These are phyloP conservation scores for Troilus luridus DNA, from an alignment of 2,888 invertebrate species.

Conservation along the genomic window DNA sequence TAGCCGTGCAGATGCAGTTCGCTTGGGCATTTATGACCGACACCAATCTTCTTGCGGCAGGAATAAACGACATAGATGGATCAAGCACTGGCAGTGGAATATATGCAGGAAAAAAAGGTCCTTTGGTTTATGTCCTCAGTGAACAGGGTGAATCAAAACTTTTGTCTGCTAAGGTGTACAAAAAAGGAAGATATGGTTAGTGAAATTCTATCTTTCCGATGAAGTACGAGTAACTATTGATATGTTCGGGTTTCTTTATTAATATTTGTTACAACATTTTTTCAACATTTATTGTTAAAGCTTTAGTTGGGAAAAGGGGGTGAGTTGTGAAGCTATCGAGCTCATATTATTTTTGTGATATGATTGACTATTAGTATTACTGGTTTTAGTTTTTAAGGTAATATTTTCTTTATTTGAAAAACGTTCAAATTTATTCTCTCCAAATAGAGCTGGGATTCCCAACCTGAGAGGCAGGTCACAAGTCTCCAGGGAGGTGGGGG, in stretches of 20 bases:
- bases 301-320: too few species aligned
- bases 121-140: conserved; percentile 43
- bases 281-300: not conserved
- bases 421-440: too few species aligned
- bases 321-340: too few species aligned
- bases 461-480: too few species aligned
- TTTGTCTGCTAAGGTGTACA: conserved; percentile 34
- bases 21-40: conserved; percentile 71
- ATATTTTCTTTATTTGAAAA: too few species aligned
- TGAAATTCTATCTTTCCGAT: not conserved
- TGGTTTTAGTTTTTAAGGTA: too few species aligned
- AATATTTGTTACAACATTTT: not conserved
- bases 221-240: not conserved
- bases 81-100: conserved; percentile 72
- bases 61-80: conserved; percentile 69
- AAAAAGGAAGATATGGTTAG: conserved; percentile 47
- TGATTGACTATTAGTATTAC: too few species aligned
- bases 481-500: too few species aligned
- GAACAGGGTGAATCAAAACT: not conserved
- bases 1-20: conserved; percentile 70
- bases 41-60: conserved; percentile 72
- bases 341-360: too few species aligned
- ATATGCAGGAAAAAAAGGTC: conserved; percentile 69
- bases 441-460: too few species aligned
- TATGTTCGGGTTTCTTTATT: not conserved